Evolutionary conservation across 2,113 vertebrate genomes (phyloP), one percentile per base, ranked within the genome.

Genomic region (Taurulus bubalis): DNA sequence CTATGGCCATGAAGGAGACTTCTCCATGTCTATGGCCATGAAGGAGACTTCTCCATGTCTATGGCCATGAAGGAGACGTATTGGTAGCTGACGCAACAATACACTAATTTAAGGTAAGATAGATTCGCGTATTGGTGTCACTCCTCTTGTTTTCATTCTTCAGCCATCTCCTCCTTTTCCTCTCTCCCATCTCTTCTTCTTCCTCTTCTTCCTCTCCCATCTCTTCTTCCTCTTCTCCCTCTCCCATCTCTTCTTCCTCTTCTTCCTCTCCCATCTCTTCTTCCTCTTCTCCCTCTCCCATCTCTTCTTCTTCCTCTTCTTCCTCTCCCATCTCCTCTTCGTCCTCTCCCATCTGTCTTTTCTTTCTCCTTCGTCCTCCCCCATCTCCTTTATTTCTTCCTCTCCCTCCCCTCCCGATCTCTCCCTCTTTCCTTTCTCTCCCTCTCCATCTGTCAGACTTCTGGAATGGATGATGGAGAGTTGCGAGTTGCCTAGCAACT

Each of bases 381-480:
- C 34, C 34, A 2, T 38, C 36, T 9, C 36, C 36, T 9, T 5
- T 9, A 7, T 3, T 24, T 5, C 8, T 16, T 9, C 36, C 6
- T 38, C 36, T 9, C 6, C 36, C 36, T 38, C 36, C 36, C 42
- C 15, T 5, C 15, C 14, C 8, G 22, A 9, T 24, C 8, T 55
- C 72, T 34, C 51, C 76, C 45, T 65, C 38, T 82, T 74, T 83
- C 76, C 20, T 42, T 18, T 77, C 75, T 80, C 88, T 90, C 75
- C 56, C 80, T 84, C 88, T 94, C 93, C 93, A 91, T 95, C 94
- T 95, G 95, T 95, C 91, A 92, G 93, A 95, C 92, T 95, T 94
- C 92, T 94, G 94, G 94, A 95, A 95, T 94, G 94, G 94, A 92
- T 94, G 94, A 94, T 94, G 92, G 93, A 94, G 94, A 95, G 94